phyloP scores from a whole-genome alignment of 2,797 vertebrate genomes.

The Discoglossus pictus region DNA sequence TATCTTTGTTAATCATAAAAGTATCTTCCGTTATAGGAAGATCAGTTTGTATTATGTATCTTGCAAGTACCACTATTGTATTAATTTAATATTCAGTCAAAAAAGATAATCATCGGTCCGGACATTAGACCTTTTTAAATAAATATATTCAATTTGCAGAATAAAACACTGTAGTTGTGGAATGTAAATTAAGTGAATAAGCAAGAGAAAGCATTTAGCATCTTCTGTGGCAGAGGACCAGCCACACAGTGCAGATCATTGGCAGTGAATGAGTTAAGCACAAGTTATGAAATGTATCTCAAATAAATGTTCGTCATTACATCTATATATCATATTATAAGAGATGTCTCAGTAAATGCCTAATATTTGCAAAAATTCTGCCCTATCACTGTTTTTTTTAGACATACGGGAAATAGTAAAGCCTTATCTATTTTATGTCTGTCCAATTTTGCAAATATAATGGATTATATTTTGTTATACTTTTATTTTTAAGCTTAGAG shows the following conservation, averaged over 20 bases:
- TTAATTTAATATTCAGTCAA: too few species aligned
- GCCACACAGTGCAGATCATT: neutral
- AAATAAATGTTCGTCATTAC: too few species aligned
- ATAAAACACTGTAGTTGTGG: too few species aligned
- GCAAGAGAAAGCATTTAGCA: too few species aligned
- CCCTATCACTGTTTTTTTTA: neutral
- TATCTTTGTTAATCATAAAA: constrained; percentile 18
- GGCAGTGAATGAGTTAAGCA: neutral
- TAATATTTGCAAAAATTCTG: neutral
- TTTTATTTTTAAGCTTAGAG: constrained; percentile 19
- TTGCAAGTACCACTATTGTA: constrained; percentile 16
- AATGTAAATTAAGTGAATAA: too few species aligned
- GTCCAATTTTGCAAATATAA: constrained; percentile 3
- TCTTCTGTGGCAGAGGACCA: too few species aligned
- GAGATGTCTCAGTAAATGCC: too few species aligned
- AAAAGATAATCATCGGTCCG: too few species aligned
- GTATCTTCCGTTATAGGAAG: constrained; percentile 36
- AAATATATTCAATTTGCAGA: too few species aligned
- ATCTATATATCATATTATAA: too few species aligned
- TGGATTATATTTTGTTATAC: constrained; percentile 20
- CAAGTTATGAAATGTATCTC: neutral
- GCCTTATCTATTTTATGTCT: constrained; percentile 11
- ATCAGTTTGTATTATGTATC: constrained; percentile 28
- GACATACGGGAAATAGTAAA: too few species aligned
- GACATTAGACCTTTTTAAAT: too few species aligned